phyloP scores from a whole-genome alignment of 2,113 vertebrate species.

The Hydrochoerus hydrochaeris region DNA sequence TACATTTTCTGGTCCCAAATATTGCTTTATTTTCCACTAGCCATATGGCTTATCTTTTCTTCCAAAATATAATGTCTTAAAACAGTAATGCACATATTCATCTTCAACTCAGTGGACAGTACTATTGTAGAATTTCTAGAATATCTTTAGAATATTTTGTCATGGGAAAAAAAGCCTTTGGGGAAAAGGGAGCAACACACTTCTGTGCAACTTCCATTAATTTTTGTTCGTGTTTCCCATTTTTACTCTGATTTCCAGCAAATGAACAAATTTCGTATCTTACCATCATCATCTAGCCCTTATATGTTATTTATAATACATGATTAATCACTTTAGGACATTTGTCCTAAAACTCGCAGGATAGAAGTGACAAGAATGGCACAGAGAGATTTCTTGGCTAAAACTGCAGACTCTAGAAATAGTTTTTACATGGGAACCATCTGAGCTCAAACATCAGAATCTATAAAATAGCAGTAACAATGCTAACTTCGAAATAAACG shows the following conservation, averaged over 20 bases:
- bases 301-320: constrained; percentile 61
- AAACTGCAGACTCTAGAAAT: constrained; percentile 67
- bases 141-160: constrained; percentile 64
- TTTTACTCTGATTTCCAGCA: constrained; percentile 6
- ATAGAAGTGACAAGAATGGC: constrained; percentile 63
- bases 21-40: constrained; percentile 75
- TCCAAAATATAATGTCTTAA: constrained; percentile 74
- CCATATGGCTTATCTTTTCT: constrained; percentile 77
- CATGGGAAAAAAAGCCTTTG: not conserved
- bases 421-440: constrained; percentile 63
- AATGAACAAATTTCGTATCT: constrained; percentile 4
- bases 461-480: constrained; percentile 59
- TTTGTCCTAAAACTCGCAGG: constrained; percentile 61
- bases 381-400: constrained; percentile 60
- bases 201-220: not conserved
- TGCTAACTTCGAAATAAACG: not conserved
- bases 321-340: constrained; percentile 44
- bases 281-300: not conserved
- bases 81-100: constrained; percentile 68
- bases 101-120: constrained; percentile 69
- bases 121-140: constrained; percentile 62
- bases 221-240: not conserved
- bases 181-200: not conserved
- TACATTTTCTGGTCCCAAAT: constrained; percentile 72
- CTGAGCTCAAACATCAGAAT: constrained; percentile 52